Evolutionary conservation across 2,113 vertebrate genomes (phyloP).

Genomic region (Actenoides lindsayi): DNA sequence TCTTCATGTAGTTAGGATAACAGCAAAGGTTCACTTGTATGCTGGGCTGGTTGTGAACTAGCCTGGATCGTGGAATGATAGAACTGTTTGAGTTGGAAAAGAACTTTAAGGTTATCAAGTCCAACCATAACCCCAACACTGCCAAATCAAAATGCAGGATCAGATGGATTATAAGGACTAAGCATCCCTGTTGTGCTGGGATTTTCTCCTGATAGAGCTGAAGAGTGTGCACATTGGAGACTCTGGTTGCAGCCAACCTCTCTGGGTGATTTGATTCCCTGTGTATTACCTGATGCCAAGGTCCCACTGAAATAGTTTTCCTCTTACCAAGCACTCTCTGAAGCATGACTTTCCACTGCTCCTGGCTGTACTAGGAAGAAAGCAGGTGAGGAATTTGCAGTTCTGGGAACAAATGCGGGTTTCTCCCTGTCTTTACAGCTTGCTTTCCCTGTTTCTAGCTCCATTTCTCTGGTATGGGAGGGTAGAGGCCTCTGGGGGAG

Average conservation of each 20-base stretch:
- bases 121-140: neutral
- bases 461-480: neutral
- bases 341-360: neutral
- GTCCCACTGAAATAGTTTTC: neutral
- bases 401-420: accelerated
- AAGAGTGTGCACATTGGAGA: neutral
- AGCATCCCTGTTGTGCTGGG: neutral
- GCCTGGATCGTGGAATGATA: neutral
- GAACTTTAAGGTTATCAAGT: neutral
- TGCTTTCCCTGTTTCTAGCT: neutral
- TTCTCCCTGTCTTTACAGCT: neutral
- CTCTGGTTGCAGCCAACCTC: neutral
- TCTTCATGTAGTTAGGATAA: neutral
- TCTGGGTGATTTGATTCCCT: neutral
- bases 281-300: neutral
- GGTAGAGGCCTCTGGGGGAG: neutral
- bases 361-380: neutral
- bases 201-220: neutral
- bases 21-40: neutral
- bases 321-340: neutral
- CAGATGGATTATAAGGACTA: neutral
- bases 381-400: neutral
- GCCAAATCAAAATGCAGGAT: neutral
- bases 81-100: neutral
- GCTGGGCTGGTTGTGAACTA: accelerated